Conservation (phyloP, 2,113 vertebrate genomes). For the Sinocyclocheilus rhinocerous region DNA sequence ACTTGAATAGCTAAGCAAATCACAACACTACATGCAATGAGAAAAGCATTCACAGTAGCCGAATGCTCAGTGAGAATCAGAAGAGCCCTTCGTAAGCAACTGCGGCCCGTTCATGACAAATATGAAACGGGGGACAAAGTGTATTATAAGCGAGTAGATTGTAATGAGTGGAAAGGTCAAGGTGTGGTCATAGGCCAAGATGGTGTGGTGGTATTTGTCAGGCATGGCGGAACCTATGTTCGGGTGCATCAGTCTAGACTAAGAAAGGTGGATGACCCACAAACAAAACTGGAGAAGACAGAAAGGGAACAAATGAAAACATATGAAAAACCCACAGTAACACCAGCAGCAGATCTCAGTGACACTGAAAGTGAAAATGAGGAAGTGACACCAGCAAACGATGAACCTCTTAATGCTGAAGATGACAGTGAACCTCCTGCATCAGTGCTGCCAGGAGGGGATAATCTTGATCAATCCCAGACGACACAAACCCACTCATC, state of each 20-base stretch:
- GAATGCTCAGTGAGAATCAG: not conserved
- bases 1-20: not conserved
- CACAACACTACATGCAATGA: not conserved
- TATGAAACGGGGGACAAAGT: too few relatives aligned
- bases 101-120: too few relatives aligned
- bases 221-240: not conserved
- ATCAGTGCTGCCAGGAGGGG: not conserved
- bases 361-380: constrained; percentile 12
- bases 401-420: not conserved
- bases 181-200: not conserved
- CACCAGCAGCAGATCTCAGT: constrained; percentile 4
- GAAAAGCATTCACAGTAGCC: not conserved
- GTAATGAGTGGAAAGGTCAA: not conserved
- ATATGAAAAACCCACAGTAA: not conserved
- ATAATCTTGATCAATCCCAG: not conserved
- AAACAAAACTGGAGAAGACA: not conserved
- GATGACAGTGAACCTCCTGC: not conserved
- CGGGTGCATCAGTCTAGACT: not conserved
- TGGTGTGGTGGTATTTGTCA: not conserved
- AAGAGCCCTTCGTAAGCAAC: too few relatives aligned
- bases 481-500: not conserved
- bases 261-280: constrained; percentile 4
- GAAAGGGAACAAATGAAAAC: constrained; percentile 1
- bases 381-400: not conserved
- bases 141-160: too few relatives aligned